These are phyloP conservation scores for human (Homo sapiens) DNA, from an alignment of 2,113 vertebrate species.

Conservation along the genomic window GRCh38 chr5:111014501-111015000, in stretches of 20 bases:
- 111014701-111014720: not conserved
- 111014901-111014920: not conserved
- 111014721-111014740: not conserved
- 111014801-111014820: not conserved
- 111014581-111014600: not conserved
- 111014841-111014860: not conserved
- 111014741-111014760: not conserved
- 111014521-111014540: not conserved
- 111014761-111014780: not conserved
- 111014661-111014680: not conserved
- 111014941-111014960: not conserved
- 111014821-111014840: not conserved
- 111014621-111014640: not conserved
- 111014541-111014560: not conserved
- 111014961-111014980: not conserved
- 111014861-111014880: not conserved
- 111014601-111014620: not conserved
- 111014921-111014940: not conserved
- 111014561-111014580: not conserved
- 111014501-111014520: not conserved
- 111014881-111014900: not conserved
- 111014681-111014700: not conserved
- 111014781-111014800: not conserved
- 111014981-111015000: not conserved
- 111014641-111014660: not conserved